phyloP scores from a whole-genome alignment of 2,113 vertebrate species.

The Apeltes quadracus region DNA sequence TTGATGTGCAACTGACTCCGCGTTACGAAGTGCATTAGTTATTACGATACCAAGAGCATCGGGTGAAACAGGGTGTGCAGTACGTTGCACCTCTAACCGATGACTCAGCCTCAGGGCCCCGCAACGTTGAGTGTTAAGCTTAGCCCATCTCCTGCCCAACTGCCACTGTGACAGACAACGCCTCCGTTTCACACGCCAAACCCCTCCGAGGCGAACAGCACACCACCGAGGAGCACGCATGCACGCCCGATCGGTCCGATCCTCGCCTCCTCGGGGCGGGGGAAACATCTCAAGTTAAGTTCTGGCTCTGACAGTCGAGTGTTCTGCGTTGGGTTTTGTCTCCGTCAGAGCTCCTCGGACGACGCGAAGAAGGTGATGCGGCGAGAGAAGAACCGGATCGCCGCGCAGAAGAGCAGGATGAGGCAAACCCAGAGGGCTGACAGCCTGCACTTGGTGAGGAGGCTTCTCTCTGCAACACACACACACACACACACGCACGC shows the following conservation, averaged over 20 bases:
- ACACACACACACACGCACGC: not conserved
- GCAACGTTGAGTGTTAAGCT: slow-evolving; percentile 1
- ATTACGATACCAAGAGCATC: slow-evolving; percentile 67
- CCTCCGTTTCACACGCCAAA: slow-evolving; percentile 7
- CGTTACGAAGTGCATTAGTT: slow-evolving; percentile 58
- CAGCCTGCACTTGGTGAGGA: slow-evolving; percentile 94
- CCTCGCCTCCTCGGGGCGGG: too few relatives aligned
- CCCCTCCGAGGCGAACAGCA: not conserved
- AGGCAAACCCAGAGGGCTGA: slow-evolving; percentile 97
- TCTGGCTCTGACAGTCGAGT: too few relatives aligned
- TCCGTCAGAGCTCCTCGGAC: slow-evolving; percentile 88
- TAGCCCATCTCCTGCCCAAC: slow-evolving; percentile 36
- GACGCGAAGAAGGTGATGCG: slow-evolving; percentile 93
- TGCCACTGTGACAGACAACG: slow-evolving; percentile 1
- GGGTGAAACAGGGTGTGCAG: slow-evolving; percentile 72
- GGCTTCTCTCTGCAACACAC: slow-evolving; percentile 7
- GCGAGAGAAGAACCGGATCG: slow-evolving; percentile 96
- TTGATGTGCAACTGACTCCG: slow-evolving; percentile 64
- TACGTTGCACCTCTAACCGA: slow-evolving; percentile 48
- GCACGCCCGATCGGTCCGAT: too few relatives aligned
- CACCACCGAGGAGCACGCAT: too few relatives aligned
- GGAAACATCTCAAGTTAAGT: too few relatives aligned
- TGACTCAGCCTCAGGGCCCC: slow-evolving; percentile 67
- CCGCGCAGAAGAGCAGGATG: slow-evolving; percentile 97
- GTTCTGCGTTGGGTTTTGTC: slow-evolving; percentile 38